Base-by-base conservation (phyloP, 2,797 vertebrate species). In the Semaprochilodus insignis region DNA sequence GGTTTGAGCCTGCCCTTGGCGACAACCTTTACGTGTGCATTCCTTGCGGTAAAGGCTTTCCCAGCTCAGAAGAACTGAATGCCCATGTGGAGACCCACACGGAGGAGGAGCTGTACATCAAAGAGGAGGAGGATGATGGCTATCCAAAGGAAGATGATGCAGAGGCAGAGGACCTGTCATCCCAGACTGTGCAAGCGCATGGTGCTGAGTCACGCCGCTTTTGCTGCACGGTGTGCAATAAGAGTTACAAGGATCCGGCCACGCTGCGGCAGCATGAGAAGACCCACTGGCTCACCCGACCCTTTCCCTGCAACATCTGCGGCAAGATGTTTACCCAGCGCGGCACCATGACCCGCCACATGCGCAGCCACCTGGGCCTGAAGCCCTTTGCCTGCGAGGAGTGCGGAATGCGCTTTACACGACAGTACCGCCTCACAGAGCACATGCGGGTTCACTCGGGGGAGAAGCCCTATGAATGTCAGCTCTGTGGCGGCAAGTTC, bases 361-460 rank as follows among this genome's bases (percentile, higher is more conserved):
- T 99, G 98, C 97, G 98, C 89, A 99, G 98, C 95, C 98, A 99
- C 93, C 92, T 99, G 67, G 98, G 97, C 91, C 96, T 99, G 86
- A 99, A 99, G 94, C 98, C 97, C 59, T 99, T 99, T 23, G 98
- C 98, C 79, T 99, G 98, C 1, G 97, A 98, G 70, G 98, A 99
- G 94, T 99, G 98, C 48, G 98, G 98, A 92, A 99, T 99, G 98
- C 97, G 98, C 91, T 99, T 99, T 92, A 99, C 98, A 15, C 96
- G 98, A 88, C 98, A 99, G 95, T 99, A 99, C 94, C 97, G 98
- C 88, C 97, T 99, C 92, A 99, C 98, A 0, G 98, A 99, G 97
- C 98, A 99, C 95, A 99, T 99, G 97, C 97, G 98, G 21, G 97
- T 99, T 90, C 98, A 99, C 95, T 99, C 98, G 71, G 98, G 98